These are phyloP conservation scores for Darevskia nairensis DNA, from an alignment of 2,797 vertebrate species.

Conservation along the genomic window DNA sequence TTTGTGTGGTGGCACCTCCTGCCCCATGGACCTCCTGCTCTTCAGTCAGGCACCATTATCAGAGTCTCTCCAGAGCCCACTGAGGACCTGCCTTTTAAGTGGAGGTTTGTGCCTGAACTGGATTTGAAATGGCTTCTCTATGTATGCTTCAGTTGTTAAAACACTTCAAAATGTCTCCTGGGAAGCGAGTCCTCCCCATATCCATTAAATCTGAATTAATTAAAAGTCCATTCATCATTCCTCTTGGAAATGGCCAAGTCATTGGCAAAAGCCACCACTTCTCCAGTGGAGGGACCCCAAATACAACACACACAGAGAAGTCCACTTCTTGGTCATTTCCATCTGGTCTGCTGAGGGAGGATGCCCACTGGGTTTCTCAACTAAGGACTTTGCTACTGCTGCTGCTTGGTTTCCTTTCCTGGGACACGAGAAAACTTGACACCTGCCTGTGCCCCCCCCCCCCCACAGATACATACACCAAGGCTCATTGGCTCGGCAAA, in stretches of 20 bases:
- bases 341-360: neutral
- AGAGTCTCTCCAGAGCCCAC: too few relatives aligned
- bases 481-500: neutral
- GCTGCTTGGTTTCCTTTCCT: neutral
- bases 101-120: too few relatives aligned
- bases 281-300: neutral
- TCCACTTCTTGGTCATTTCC: accelerated
- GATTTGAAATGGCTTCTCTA: too few relatives aligned
- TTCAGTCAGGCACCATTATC: too few relatives aligned
- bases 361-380: neutral
- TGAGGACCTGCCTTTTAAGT: too few relatives aligned
- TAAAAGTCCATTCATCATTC: neutral
- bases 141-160: too few relatives aligned
- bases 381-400: neutral
- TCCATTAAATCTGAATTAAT: neutral
- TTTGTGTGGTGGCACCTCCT: too few relatives aligned
- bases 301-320: accelerated
- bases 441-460: neutral
- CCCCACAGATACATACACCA: accelerated
- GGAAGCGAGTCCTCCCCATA: too few relatives aligned
- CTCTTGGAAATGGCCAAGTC: neutral
- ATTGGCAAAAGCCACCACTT: neutral
- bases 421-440: neutral
- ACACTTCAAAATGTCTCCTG: too few relatives aligned
- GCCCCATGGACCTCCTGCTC: too few relatives aligned